These are phyloP conservation scores for Cyclargus thomasi DNA, from an alignment of 1,140 invertebrate genomes.

Conservation along the genomic window DNA sequence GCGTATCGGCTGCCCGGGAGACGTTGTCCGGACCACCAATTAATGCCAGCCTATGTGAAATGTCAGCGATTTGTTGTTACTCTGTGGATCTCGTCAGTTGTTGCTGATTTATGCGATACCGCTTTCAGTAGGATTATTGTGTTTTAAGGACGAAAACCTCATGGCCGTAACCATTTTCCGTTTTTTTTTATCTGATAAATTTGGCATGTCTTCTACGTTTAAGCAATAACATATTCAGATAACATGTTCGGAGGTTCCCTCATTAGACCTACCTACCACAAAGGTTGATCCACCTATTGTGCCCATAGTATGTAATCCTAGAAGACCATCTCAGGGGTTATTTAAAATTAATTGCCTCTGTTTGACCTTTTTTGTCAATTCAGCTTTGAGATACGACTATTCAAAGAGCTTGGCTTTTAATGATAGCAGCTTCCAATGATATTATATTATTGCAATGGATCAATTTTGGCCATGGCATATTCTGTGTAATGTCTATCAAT, in stretches of 20 bases:
- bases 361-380: not conserved
- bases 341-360: not conserved
- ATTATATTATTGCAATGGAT: no score
- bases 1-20: slow-evolving; percentile 23
- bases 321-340: not conserved
- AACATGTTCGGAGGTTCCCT: not conserved
- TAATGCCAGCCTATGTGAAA: slow-evolving; percentile 26
- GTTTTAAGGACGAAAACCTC: no score
- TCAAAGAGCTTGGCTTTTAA: no score
- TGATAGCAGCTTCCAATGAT: no score
- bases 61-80: slow-evolving; percentile 17
- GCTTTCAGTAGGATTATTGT: no score
- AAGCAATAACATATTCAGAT: no score
- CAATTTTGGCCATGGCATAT: no score
- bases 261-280: not conserved
- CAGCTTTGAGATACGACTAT: not conserved
- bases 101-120: no score
- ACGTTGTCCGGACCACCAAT: slow-evolving; percentile 29
- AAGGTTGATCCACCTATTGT: not conserved
- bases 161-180: no score
- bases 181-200: no score
- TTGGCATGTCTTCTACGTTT: no score
- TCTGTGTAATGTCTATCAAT: not conserved
- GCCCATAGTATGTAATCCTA: not conserved
- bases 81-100: no score